Evolutionary conservation across 2,797 vertebrate species (phyloP).

Genomic region (Rhinella marina): DNA sequence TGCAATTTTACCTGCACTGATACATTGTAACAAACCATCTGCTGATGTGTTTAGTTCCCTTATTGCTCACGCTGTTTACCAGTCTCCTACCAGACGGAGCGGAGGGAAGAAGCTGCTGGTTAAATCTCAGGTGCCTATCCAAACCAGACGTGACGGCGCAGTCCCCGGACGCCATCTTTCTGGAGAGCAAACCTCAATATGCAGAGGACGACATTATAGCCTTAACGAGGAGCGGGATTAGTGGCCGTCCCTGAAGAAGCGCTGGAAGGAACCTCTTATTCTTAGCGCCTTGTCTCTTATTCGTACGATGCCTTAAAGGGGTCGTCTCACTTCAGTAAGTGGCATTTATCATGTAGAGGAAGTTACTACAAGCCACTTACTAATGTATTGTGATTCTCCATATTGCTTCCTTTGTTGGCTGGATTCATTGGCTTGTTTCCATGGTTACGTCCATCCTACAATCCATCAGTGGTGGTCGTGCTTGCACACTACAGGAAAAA

Average conservation of each 20-base stretch:
- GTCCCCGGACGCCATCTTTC: constrained; percentile 45
- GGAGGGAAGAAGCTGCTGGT: neutral
- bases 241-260: neutral
- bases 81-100: constrained; percentile 7
- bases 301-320: too few relatives aligned
- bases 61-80: neutral
- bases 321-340: too few relatives aligned
- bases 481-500: too few relatives aligned
- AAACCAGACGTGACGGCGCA: constrained; percentile 28
- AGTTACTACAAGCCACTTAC: too few relatives aligned
- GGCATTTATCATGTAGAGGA: too few relatives aligned
- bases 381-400: too few relatives aligned
- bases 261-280: neutral
- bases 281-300: neutral
- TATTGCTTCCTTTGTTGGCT: too few relatives aligned
- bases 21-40: neutral
- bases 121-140: constrained; percentile 42
- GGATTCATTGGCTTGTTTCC: too few relatives aligned
- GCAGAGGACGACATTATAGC: neutral
- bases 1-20: neutral
- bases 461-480: too few relatives aligned
- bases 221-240: constrained; percentile 51
- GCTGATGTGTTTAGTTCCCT: neutral
- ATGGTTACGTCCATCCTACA: too few relatives aligned
- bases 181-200: constrained; percentile 25